These are phyloP conservation scores for Heteromyza rotundicornis DNA, from an alignment of 2,888 invertebrate genomes.

Conservation along the genomic window DNA sequence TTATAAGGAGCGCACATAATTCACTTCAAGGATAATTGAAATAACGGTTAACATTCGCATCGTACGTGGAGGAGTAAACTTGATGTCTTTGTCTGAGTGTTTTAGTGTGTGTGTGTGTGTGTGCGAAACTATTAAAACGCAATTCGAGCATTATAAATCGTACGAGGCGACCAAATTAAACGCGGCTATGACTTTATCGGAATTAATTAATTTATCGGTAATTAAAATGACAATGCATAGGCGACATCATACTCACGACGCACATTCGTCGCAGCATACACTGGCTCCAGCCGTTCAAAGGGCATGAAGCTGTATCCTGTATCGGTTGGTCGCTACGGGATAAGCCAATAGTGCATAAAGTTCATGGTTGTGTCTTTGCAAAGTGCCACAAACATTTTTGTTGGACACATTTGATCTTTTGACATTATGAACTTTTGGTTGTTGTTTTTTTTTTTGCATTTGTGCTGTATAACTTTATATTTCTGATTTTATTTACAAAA, in stretches of 20 bases:
- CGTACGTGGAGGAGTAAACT: no score
- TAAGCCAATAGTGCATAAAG: conserved; percentile 21
- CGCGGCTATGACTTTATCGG: conserved; percentile 46
- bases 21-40: no score
- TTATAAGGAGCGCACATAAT: no score
- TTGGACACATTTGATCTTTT: not conserved
- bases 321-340: no score
- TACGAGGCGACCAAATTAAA: conserved; percentile 37
- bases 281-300: no score
- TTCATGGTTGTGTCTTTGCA: conserved; percentile 16
- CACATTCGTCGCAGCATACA: not conserved
- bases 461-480: no score
- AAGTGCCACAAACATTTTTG: not conserved
- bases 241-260: not conserved
- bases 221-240: conserved; percentile 29
- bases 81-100: no score
- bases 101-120: not conserved
- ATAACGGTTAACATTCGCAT: no score
- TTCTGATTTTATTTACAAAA: no score
- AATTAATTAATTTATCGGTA: conserved; percentile 48
- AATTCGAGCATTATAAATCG: conserved; percentile 15
- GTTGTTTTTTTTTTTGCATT: not conserved
- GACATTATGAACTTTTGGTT: not conserved
- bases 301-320: no score
- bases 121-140: conserved; percentile 38